phyloP scores from a whole-genome alignment of 2,113 vertebrate species.

The Turnix velox region DNA sequence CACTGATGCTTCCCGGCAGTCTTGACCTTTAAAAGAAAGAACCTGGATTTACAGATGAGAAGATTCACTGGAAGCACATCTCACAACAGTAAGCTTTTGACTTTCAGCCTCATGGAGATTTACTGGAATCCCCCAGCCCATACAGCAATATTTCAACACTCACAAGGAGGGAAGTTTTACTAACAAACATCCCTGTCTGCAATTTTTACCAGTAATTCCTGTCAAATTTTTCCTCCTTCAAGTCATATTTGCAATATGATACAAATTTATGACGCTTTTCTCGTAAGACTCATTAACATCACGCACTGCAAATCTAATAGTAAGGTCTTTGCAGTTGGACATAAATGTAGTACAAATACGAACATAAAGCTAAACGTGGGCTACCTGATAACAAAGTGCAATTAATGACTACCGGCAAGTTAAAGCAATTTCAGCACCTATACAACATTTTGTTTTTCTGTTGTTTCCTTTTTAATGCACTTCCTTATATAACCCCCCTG shows the following conservation, averaged over 20 bases:
- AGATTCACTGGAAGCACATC: not conserved
- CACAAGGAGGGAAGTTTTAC: not conserved
- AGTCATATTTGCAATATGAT: not conserved
- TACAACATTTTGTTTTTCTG: not conserved
- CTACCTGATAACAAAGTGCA: not conserved
- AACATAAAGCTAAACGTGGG: not conserved
- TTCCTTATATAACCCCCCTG: not conserved
- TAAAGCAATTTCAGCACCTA: not conserved
- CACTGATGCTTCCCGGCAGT: not conserved
- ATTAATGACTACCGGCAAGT: not conserved
- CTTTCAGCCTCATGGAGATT: not conserved
- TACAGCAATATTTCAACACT: not conserved
- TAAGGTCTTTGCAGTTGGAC: not conserved
- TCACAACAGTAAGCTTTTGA: not conserved
- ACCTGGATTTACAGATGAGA: constrained; percentile 6
- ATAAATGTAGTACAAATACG: not conserved
- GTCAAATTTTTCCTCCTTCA: not conserved
- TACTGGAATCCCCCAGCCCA: not conserved
- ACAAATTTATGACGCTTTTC: not conserved
- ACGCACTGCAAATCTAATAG: not conserved
- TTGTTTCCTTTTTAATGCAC: not conserved
- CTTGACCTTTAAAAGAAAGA: constrained; percentile 24
- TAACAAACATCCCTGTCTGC: not conserved
- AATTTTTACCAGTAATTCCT: not conserved
- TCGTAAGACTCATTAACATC: not conserved